A percentile compares a stretch with the other conserved stretches of the same genome.
These are phyloP conservation scores for Henricia sp. DNA, from an alignment of 53 echinoderm and acorn worm species.

Conservation along the genomic window DNA sequence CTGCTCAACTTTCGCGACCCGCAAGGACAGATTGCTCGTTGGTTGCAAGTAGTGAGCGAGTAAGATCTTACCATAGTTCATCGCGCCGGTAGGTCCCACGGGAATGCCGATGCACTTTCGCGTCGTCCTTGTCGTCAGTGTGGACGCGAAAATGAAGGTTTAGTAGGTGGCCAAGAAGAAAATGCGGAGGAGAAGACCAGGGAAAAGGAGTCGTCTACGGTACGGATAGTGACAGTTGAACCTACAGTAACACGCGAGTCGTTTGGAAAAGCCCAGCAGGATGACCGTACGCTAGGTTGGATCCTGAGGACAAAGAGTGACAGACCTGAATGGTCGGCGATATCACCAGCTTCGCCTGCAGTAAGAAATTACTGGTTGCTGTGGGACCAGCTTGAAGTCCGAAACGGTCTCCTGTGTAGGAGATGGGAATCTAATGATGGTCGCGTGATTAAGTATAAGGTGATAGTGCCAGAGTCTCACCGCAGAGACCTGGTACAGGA, in stretches of 20 bases:
- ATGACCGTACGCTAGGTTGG: constrained; percentile 3
- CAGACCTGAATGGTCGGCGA: constrained; percentile 23
- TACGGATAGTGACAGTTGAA: constrained; percentile 4
- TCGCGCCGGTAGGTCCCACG: constrained; percentile 31
- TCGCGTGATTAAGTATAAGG: background rate
- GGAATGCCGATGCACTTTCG: constrained; percentile 47
- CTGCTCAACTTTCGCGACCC: constrained; percentile 42
- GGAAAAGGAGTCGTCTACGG: background rate
- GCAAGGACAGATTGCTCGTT: constrained; percentile 49
- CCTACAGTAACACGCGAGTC: constrained; percentile 15
- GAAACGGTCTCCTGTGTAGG: constrained; percentile 17
- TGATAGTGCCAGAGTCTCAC: constrained; percentile 13
- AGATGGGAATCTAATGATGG: constrained; percentile 59
- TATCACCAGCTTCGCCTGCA: constrained; percentile 8
- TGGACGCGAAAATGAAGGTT: constrained; percentile 3
- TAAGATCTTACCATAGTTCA: constrained; percentile 35
- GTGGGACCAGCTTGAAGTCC: constrained; percentile 33
- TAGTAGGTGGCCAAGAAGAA: too few relatives aligned
- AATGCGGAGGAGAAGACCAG: background rate
- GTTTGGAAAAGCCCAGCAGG: background rate
- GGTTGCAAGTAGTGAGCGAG: constrained; percentile 39
- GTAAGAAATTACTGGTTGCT: constrained; percentile 36
- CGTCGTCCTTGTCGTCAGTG: constrained; percentile 21
- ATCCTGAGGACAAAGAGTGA: constrained; percentile 1
- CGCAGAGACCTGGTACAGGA: background rate